Evolutionary conservation across 2,888 invertebrate species (phyloP).

Genomic region (Paralinhomoeus sp.): DNA sequence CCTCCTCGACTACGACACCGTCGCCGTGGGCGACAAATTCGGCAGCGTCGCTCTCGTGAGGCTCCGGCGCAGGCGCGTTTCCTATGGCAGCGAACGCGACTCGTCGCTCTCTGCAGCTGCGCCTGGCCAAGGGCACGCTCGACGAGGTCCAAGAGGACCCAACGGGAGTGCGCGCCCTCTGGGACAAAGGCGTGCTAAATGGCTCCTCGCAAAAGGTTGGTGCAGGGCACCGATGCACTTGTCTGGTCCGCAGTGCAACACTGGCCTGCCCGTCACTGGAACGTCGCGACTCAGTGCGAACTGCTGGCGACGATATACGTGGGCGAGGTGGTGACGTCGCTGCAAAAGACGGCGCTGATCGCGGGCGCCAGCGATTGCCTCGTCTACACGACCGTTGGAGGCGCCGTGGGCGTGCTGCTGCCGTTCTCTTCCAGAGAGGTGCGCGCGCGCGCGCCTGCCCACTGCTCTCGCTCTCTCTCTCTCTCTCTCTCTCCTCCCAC

Average conservation of each 20-base stretch:
- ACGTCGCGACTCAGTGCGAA: constrained; percentile 1
- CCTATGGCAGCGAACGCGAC: too few species aligned
- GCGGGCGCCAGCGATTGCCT: constrained; percentile 91
- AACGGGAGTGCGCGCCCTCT: constrained; percentile 85
- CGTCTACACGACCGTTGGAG: constrained; percentile 82
- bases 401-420: constrained; percentile 67
- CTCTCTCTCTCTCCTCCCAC: not conserved
- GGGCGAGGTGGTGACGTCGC: constrained; percentile 79
- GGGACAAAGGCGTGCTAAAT: constrained; percentile 65
- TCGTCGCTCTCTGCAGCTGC: constrained; percentile 35
- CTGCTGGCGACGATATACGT: constrained; percentile 54
- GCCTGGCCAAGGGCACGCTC: constrained; percentile 64
- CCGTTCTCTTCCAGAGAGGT: constrained; percentile 65
- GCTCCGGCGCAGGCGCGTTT: too few species aligned
- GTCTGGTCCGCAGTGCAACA: too few species aligned
- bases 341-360: constrained; percentile 69
- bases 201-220: constrained; percentile 85
- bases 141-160: constrained; percentile 99
- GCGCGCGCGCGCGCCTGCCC: too few species aligned
- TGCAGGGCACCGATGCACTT: too few species aligned
- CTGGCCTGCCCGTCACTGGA: too few species aligned
- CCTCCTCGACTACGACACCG: constrained; percentile 79
- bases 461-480: too few species aligned
- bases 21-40: constrained; percentile 89
- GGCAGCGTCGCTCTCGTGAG: constrained; percentile 73